Evolutionary conservation across 2,797 vertebrate species (phyloP).

Genomic region (Rhynchonycteris naso): DNA sequence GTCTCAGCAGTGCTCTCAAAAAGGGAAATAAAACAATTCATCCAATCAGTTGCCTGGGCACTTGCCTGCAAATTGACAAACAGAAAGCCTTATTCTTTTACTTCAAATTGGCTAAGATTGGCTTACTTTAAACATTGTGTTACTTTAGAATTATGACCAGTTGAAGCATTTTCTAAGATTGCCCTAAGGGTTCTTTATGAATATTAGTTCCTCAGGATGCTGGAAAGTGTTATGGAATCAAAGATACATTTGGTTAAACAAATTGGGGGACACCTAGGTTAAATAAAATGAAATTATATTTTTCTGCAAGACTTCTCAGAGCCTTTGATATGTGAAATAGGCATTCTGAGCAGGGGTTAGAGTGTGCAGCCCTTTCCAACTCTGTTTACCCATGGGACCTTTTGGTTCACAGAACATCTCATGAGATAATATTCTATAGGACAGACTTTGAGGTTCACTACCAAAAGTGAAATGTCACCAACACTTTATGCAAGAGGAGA

Average conservation of each 20-base stretch:
- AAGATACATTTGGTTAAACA: not conserved
- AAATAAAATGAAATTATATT: not conserved
- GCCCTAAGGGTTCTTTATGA: not conserved
- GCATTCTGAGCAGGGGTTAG: not conserved
- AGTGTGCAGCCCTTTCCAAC: not conserved
- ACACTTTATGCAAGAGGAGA: not conserved
- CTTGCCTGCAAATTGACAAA: not conserved
- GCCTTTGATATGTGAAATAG: not conserved
- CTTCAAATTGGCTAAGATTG: not conserved
- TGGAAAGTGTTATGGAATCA: not conserved
- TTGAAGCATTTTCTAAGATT: not conserved
- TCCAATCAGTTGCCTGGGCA: not conserved
- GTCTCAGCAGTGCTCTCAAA: not conserved
- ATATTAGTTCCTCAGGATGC: not conserved
- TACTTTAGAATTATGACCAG: not conserved
- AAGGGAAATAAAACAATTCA: not conserved
- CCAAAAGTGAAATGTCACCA: not conserved
- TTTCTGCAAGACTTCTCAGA: conserved; percentile 2
- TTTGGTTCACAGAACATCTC: not conserved
- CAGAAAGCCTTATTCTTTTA: not conserved
- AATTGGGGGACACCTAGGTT: not conserved
- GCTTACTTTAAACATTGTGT: not conserved
- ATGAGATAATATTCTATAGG: not conserved
- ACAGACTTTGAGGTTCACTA: not conserved
- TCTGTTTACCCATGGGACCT: not conserved